phyloP scores from a whole-genome alignment of 2,797 vertebrate genomes.

The Decapterus maruadsi region DNA sequence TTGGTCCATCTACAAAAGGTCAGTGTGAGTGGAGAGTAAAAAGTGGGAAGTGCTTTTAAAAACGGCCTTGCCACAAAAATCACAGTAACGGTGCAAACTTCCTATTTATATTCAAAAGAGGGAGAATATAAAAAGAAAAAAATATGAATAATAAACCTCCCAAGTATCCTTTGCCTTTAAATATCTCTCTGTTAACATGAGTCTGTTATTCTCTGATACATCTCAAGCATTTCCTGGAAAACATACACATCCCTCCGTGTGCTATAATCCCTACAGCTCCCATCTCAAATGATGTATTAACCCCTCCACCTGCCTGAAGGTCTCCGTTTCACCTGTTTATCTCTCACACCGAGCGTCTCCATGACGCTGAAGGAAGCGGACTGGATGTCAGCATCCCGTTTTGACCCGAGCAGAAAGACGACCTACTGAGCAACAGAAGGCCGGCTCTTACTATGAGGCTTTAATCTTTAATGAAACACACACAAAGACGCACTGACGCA shows the following conservation, averaged over 20 bases:
- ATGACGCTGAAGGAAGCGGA: constrained; percentile 8
- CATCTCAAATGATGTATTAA: constrained; percentile 8
- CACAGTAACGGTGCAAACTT: constrained; percentile 13
- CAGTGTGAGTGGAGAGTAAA: constrained; percentile 57
- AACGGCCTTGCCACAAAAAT: constrained; percentile 17
- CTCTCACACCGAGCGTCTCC: constrained; percentile 8
- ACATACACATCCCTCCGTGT: neutral
- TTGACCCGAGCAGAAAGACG: constrained; percentile 39
- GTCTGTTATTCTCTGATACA: neutral
- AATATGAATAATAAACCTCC: constrained; percentile 11
- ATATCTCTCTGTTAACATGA: constrained; percentile 1
- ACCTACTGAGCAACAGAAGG: constrained; percentile 57
- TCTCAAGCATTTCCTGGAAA: too few relatives aligned
- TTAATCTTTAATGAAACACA: constrained; percentile 70
- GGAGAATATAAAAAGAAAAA: neutral
- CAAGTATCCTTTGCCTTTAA: neutral
- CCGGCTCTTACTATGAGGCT: constrained; percentile 44
- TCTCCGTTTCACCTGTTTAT: neutral
- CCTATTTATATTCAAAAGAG: constrained; percentile 12
- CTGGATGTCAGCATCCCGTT: constrained; percentile 23
- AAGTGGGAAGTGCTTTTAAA: constrained; percentile 40
- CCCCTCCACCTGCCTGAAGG: neutral
- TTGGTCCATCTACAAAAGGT: constrained; percentile 56
- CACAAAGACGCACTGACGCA: neutral
- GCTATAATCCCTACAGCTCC: neutral